Conservation (phyloP, 2,113 vertebrate genomes). For the Neogale vison region DNA sequence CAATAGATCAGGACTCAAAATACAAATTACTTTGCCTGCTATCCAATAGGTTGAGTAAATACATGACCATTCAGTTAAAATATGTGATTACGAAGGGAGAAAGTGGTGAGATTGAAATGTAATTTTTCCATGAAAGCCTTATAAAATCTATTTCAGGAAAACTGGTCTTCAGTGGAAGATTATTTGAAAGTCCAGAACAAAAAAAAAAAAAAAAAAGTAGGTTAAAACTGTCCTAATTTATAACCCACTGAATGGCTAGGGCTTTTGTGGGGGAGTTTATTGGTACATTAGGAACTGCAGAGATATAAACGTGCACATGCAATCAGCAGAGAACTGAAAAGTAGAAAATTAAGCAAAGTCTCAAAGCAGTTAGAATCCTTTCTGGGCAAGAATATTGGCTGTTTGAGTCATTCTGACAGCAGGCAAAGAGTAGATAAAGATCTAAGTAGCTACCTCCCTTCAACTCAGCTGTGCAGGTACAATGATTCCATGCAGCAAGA, state of each 20-base stretch:
- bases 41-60: neutral
- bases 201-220: neutral
- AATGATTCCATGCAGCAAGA: neutral
- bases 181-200: neutral
- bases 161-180: neutral
- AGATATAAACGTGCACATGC: neutral
- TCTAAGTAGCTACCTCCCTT: neutral
- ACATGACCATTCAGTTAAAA: neutral
- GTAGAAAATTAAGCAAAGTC: neutral
- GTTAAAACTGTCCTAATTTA: conserved; percentile 27
- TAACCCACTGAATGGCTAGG: neutral
- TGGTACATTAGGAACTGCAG: neutral
- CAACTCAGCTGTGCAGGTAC: neutral
- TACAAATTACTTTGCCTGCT: neutral
- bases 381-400: neutral
- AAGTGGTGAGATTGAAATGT: neutral
- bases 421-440: neutral
- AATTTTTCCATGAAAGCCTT: neutral
- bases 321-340: neutral
- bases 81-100: neutral
- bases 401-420: neutral
- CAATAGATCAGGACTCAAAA: neutral
- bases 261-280: neutral
- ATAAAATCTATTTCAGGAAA: conserved; percentile 47
- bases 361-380: neutral